Percentiles rank a stretch among this genome's conserved stretches.
Evolutionary conservation across 2,888 invertebrate genomes (phyloP).

Genomic region (Boloria euphrosyne): DNA sequence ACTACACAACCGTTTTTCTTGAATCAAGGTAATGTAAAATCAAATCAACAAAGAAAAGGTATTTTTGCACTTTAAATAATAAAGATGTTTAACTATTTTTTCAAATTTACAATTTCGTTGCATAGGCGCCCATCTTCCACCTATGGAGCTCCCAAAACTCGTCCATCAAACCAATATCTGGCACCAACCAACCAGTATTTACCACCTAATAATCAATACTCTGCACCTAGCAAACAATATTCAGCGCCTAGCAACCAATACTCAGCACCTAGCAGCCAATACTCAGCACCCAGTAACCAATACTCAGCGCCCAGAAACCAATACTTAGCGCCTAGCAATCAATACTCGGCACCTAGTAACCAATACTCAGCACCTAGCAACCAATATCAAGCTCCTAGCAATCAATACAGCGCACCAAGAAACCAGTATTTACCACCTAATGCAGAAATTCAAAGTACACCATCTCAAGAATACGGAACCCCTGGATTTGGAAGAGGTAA

Average conservation of each 20-base stretch:
- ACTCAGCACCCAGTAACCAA: constrained; percentile 44
- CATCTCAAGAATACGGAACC: constrained; percentile 57
- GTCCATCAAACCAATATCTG: constrained; percentile 45
- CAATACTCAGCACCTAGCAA: constrained; percentile 31
- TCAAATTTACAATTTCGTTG: background rate
- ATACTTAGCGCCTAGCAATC: constrained; percentile 40
- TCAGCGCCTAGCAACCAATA: constrained; percentile 23
- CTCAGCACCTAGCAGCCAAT: constrained; percentile 39
- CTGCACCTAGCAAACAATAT: constrained; percentile 21
- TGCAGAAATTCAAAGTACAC: constrained; percentile 42
- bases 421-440: constrained; percentile 39
- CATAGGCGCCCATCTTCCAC: constrained; percentile 58
- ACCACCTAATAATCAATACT: constrained; percentile 20
- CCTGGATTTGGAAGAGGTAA: constrained; percentile 51
- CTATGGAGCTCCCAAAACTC: constrained; percentile 65
- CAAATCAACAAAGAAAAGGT: no score
- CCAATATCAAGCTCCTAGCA: constrained; percentile 45
- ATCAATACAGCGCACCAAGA: constrained; percentile 35
- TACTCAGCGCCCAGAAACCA: constrained; percentile 44
- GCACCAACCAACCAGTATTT: constrained; percentile 29
- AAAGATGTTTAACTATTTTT: no score
- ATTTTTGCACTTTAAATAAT: no score
- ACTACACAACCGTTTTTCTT: no score
- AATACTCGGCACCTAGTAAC: constrained; percentile 23
- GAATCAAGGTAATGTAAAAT: no score